These are phyloP conservation scores for Zosterops lateralis DNA, from an alignment of 2,113 vertebrate species.

Conservation along the genomic window DNA sequence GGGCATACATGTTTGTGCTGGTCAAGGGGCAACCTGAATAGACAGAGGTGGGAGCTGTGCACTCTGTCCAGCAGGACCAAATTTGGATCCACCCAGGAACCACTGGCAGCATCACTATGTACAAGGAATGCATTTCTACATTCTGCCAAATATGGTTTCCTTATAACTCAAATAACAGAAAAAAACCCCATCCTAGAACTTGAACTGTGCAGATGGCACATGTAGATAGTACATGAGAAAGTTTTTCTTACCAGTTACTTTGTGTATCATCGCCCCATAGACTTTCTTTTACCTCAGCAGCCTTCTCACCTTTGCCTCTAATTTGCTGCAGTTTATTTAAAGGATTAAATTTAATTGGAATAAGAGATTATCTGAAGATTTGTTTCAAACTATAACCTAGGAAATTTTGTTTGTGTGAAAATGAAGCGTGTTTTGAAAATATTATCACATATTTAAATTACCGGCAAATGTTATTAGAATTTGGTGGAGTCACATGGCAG, in stretches of 20 bases:
- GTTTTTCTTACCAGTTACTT: background rate
- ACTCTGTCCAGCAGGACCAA: background rate
- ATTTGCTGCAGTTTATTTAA: constrained; percentile 12
- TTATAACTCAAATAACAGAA: background rate
- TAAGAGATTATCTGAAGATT: background rate
- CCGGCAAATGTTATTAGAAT: background rate
- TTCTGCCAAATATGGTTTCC: background rate
- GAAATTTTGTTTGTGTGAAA: background rate
- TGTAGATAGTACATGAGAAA: background rate
- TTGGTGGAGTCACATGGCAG: background rate
- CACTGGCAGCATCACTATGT: rapidly evolving
- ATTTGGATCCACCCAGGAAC: background rate
- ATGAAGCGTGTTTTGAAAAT: background rate
- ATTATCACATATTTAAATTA: background rate
- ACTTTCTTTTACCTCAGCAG: background rate
- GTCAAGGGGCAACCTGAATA: background rate
- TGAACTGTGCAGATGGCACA: background rate
- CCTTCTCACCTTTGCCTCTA: background rate
- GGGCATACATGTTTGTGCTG: background rate
- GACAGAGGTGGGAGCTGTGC: background rate
- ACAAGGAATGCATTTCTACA: background rate
- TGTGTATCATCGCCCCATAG: background rate
- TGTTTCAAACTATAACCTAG: background rate
- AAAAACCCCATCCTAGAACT: rapidly evolving
- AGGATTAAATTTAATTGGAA: constrained; percentile 9